phyloP scores from a whole-genome alignment of 2,797 vertebrate species.

The Helostoma temminkii region DNA sequence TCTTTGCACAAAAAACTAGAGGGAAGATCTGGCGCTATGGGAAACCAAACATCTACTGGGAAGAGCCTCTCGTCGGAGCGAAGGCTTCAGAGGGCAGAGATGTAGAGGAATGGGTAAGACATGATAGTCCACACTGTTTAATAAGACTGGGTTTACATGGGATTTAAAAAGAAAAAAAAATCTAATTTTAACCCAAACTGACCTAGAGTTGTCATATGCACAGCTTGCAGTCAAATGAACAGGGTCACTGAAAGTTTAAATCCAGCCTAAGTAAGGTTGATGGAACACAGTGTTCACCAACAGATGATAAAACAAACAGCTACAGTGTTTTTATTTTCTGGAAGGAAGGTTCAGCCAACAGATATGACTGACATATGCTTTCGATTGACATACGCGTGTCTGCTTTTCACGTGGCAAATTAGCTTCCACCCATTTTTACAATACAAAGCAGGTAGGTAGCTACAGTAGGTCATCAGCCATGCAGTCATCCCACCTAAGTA shows the following conservation, averaged over 20 bases:
- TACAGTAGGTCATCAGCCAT: constrained; percentile 1
- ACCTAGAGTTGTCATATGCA: constrained; percentile 38
- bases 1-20: constrained; percentile 87
- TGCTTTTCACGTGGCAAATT: constrained; percentile 4
- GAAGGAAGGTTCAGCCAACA: constrained; percentile 7
- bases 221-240: constrained; percentile 45
- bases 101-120: constrained; percentile 92
- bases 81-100: constrained; percentile 86
- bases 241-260: constrained; percentile 60
- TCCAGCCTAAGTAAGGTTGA: constrained; percentile 48
- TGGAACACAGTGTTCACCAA: constrained; percentile 30
- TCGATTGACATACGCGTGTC: too few species aligned
- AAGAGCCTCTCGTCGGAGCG: constrained; percentile 73
- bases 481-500: constrained; percentile 1
- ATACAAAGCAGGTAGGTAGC: neutral
- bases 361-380: constrained; percentile 10
- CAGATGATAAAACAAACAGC: constrained; percentile 48
- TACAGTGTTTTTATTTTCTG: neutral
- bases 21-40: constrained; percentile 91
- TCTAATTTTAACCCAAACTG: constrained; percentile 39
- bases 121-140: constrained; percentile 19
- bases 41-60: constrained; percentile 91
- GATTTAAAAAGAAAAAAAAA: constrained; percentile 61
- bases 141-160: constrained; percentile 45
- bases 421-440: constrained; percentile 7